These are phyloP conservation scores for Hydra vulgaris DNA, from an alignment of 30 jellyfish, hydroid and myxozoan genomes.

Conservation along the genomic window DNA sequence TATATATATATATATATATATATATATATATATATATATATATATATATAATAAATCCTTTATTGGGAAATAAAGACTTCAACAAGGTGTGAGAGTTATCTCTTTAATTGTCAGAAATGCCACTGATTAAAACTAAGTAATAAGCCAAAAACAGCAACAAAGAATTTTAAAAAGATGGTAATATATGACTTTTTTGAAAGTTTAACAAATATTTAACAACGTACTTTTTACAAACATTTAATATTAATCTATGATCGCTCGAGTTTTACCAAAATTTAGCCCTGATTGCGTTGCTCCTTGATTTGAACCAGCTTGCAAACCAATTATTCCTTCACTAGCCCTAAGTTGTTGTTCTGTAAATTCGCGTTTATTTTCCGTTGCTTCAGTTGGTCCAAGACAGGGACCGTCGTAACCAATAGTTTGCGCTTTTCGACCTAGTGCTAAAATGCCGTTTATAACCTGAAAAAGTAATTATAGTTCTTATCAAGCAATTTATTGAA, in stretches of 20 bases:
- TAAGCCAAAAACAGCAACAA: too few relatives aligned
- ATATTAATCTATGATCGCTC: conserved; percentile 61
- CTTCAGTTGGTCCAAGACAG: conserved; percentile 77
- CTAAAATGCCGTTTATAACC: conserved; percentile 64
- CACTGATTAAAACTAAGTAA: too few relatives aligned
- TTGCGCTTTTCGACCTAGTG: conserved; percentile 89
- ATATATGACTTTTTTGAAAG: too few relatives aligned
- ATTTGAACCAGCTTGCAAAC: conserved; percentile 89
- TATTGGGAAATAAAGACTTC: too few relatives aligned
- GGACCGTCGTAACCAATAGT: conserved; percentile 73
- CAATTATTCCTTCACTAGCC: conserved; percentile 78
- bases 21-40: too few relatives aligned
- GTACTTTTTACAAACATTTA: not conserved
- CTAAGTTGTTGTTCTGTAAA: conserved; percentile 69
- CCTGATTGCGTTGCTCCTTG: conserved; percentile 90
- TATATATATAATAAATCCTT: not conserved
- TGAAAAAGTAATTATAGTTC: not conserved
- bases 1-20: too few relatives aligned
- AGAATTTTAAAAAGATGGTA: too few relatives aligned
- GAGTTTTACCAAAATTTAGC: conserved; percentile 56
- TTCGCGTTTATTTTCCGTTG: conserved; percentile 56
- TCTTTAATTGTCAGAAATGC: too few relatives aligned
- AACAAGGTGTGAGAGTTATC: too few relatives aligned
- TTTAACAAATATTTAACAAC: not conserved
- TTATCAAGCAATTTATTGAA: too few relatives aligned